phyloP scores from a whole-genome alignment of 1,140 invertebrate species.

The Pentalonia nigronervosa region DNA sequence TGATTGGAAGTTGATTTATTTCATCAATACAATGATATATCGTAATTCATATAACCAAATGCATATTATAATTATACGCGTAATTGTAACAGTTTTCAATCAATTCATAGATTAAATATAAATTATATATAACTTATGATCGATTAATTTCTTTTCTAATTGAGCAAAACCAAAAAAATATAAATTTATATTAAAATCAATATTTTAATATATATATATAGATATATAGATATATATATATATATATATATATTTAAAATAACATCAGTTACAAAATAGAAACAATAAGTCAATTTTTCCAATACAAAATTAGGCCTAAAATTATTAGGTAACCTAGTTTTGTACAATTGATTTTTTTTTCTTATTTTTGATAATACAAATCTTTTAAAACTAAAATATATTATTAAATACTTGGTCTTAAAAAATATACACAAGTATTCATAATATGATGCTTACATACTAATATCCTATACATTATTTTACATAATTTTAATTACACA shows the following conservation, averaged over 20 bases:
- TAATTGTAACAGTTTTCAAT: conserved; percentile 13
- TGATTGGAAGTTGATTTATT: conserved; percentile 48
- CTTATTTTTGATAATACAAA: not conserved
- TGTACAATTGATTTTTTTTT: conserved; percentile 50
- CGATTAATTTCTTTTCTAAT: conserved; percentile 40
- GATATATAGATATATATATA: no score
- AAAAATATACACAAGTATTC: conserved; percentile 42
- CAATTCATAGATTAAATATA: conserved; percentile 9
- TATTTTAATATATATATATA: conserved; percentile 14
- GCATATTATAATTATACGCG: not conserved
- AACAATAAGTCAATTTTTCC: conserved; percentile 46
- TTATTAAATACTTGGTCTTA: conserved; percentile 43
- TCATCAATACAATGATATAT: not conserved
- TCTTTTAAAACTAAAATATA: conserved; percentile 28
- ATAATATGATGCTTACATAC: not conserved
- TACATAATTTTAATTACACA: conserved; percentile 41
- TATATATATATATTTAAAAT: not conserved
- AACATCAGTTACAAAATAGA: conserved; percentile 45
- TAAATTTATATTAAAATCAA: conserved; percentile 20
- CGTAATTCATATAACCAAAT: not conserved
- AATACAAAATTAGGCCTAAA: conserved; percentile 43
- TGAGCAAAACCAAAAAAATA: conserved; percentile 56
- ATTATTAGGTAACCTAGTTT: conserved; percentile 54
- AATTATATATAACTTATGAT: not conserved
- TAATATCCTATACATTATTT: conserved; percentile 35